A percentile compares a stretch with the other conserved stretches of the same genome.
phyloP scores from a whole-genome alignment of 2,797 vertebrate species.

The Argya squamiceps region DNA sequence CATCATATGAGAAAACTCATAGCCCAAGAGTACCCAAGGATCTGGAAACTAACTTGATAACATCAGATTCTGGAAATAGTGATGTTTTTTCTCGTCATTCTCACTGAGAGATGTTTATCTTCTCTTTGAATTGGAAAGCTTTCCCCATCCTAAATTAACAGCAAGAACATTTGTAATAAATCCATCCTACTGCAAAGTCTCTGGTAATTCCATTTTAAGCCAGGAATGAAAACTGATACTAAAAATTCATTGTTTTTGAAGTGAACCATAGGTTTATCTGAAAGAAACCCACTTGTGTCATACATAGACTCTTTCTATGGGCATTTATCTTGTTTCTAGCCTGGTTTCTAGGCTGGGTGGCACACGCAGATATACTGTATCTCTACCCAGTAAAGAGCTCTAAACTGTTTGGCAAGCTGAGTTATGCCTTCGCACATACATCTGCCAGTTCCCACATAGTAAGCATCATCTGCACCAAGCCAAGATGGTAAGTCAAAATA shows the following conservation, averaged over 20 bases:
- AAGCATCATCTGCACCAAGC: neutral
- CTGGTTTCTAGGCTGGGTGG: neutral
- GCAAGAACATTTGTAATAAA: neutral
- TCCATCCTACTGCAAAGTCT: neutral
- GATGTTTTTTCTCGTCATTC: neutral
- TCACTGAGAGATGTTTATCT: neutral
- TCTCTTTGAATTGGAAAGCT: neutral
- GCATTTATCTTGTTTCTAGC: neutral
- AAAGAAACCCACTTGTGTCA: neutral
- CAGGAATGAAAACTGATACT: neutral
- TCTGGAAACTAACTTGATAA: neutral
- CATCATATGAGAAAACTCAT: neutral
- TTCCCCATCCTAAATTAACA: neutral
- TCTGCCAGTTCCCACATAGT: conserved; percentile 22
- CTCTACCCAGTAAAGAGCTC: neutral
- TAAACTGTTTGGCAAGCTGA: neutral
- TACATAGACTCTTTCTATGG: neutral
- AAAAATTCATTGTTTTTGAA: neutral
- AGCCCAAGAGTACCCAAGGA: neutral
- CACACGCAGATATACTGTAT: neutral
- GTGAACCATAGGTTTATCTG: neutral
- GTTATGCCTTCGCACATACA: neutral
- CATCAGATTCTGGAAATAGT: neutral
- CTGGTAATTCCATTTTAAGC: neutral
- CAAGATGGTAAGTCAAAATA: conserved; percentile 41